These are phyloP conservation scores for Pocillopora meandrina DNA, from an alignment of 92 coral and sea anemone species.

Conservation along the genomic window DNA sequence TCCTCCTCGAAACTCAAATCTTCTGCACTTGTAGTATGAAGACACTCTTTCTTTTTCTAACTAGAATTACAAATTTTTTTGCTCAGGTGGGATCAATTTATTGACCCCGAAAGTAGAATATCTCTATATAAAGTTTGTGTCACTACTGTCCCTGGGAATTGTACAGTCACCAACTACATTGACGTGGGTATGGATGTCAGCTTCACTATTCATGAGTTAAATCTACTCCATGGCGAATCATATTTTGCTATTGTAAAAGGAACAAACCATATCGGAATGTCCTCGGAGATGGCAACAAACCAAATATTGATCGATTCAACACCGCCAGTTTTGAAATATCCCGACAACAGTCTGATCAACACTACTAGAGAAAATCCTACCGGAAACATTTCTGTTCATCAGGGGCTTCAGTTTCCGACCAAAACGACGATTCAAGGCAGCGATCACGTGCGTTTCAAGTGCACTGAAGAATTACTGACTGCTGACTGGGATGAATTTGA, in stretches of 20 bases:
- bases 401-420: neutral
- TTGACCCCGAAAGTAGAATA: conserved; percentile 80
- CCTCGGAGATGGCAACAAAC: conserved; percentile 53
- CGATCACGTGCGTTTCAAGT: conserved; percentile 53
- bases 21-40: too few species aligned
- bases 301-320: conserved; percentile 73
- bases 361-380: conserved; percentile 32
- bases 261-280: conserved; percentile 71
- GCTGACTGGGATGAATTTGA: conserved; percentile 87
- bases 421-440: conserved; percentile 8
- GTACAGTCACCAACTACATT: conserved; percentile 52
- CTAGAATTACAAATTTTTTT: neutral
- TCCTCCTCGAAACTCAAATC: too few species aligned
- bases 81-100: conserved; percentile 75
- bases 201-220: conserved; percentile 47
- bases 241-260: conserved; percentile 75
- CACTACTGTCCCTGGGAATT: conserved; percentile 51
- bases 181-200: conserved; percentile 57
- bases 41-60: neutral
- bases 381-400: conserved; percentile 21
- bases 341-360: conserved; percentile 30
- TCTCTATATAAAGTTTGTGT: conserved; percentile 71
- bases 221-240: conserved; percentile 55
- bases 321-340: conserved; percentile 60
- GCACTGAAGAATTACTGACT: conserved; percentile 72